A percentile compares a stretch with the other conserved stretches of the same genome.
These are phyloP conservation scores for Macropus fuliginosus DNA, from an alignment of 2,797 vertebrate genomes.

Conservation along the genomic window DNA sequence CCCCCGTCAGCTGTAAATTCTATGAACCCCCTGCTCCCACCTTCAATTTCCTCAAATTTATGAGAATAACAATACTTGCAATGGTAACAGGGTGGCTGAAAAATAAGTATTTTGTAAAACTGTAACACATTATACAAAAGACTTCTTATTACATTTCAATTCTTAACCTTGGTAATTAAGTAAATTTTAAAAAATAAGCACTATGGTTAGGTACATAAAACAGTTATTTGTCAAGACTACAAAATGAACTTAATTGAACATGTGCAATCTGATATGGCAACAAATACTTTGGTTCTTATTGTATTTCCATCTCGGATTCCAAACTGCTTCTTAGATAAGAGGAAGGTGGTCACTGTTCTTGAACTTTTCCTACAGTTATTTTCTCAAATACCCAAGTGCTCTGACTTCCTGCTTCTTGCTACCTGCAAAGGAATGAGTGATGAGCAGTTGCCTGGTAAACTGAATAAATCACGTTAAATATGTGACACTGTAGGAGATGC, in stretches of 20 bases:
- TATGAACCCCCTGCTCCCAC: neutral
- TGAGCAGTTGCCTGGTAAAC: neutral
- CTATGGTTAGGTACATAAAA: neutral
- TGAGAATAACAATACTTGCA: neutral
- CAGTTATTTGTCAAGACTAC: neutral
- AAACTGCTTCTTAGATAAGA: neutral
- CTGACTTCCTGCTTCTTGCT: neutral
- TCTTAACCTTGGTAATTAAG: neutral
- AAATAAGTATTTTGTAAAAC: neutral
- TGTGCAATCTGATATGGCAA: neutral
- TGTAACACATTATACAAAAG: neutral
- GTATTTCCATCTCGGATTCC: neutral
- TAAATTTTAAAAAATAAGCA: neutral
- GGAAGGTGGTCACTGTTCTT: neutral
- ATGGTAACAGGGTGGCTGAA: neutral
- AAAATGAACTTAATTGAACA: neutral
- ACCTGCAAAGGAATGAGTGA: neutral
- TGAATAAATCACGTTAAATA: neutral
- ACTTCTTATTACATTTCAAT: neutral
- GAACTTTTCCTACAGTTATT: neutral
- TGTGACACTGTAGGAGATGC: neutral
- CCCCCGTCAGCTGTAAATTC: neutral
- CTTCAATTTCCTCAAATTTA: neutral
- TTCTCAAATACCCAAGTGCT: neutral
- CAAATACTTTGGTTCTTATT: neutral